phyloP scores from a whole-genome alignment of 2,888 invertebrate species.

The Cheilosia vulpina region DNA sequence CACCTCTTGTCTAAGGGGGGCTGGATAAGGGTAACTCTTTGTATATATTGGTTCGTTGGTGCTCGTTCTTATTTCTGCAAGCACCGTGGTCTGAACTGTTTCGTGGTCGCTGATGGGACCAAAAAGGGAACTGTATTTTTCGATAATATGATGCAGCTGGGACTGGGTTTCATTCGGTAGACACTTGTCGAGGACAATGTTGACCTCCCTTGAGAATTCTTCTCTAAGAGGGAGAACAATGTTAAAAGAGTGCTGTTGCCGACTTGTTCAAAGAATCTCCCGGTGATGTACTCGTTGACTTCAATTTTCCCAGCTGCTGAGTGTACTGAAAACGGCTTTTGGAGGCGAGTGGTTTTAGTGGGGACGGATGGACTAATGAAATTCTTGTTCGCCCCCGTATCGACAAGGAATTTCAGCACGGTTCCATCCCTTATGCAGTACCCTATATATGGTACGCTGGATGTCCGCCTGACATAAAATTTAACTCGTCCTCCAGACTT shows the following conservation, averaged over 20 bases:
- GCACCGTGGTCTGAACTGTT: neutral
- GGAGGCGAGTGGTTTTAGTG: neutral
- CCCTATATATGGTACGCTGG: neutral
- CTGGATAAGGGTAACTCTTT: conserved; percentile 1
- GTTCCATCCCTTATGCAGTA: no score
- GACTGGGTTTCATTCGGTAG: neutral
- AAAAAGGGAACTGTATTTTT: neutral
- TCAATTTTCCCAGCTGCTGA: neutral
- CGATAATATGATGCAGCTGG: neutral
- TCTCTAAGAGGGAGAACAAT: neutral
- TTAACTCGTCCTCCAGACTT: neutral
- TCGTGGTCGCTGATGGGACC: neutral
- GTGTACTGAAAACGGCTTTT: neutral
- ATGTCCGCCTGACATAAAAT: neutral
- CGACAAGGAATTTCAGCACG: neutral
- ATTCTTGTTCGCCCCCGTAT: neutral
- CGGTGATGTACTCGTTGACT: neutral
- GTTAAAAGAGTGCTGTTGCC: neutral
- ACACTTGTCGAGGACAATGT: neutral
- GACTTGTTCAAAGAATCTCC: neutral
- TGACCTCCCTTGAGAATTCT: neutral
- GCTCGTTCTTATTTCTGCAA: neutral
- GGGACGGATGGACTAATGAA: neutral
- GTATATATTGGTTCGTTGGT: neutral
- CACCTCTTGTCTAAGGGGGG: neutral